Percentiles rank a stretch among this genome's conserved stretches.
These are phyloP conservation scores for Gambusia affinis DNA, from an alignment of 2,113 vertebrate genomes.

Conservation along the genomic window DNA sequence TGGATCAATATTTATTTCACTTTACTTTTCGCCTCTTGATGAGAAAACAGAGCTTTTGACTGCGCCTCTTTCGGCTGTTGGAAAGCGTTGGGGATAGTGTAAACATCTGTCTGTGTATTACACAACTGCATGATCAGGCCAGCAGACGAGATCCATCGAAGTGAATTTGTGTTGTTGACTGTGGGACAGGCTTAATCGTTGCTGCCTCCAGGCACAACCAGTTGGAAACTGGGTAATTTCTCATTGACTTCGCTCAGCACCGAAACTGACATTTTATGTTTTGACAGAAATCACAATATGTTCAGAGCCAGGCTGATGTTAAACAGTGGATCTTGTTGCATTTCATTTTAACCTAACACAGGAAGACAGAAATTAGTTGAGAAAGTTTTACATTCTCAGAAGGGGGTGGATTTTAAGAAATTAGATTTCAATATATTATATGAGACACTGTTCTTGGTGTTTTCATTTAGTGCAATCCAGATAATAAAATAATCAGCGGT, in stretches of 20 bases:
- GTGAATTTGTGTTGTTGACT: conserved; percentile 18
- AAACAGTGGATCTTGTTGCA: not conserved
- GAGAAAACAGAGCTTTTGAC: not conserved
- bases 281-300: conserved; percentile 16
- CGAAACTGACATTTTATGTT: conserved; percentile 72
- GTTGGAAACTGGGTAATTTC: conserved; percentile 35
- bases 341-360: not conserved
- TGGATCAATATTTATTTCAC: not conserved
- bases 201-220: conserved; percentile 66
- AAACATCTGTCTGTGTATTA: conserved; percentile 7
- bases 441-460: too few species aligned
- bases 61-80: not conserved
- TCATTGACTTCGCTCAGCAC: conserved; percentile 37
- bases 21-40: not conserved
- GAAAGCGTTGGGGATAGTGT: conserved; percentile 5
- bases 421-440: too few species aligned
- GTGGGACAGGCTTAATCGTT: conserved; percentile 53
- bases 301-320: not conserved
- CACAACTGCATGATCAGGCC: conserved; percentile 6
- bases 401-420: not conserved
- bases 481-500: too few species aligned
- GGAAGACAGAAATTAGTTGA: not conserved
- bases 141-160: conserved; percentile 22
- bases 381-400: not conserved
- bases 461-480: too few species aligned